Conservation (phyloP, 2,888 invertebrate genomes). For the Dorcus parallelipipedus region DNA sequence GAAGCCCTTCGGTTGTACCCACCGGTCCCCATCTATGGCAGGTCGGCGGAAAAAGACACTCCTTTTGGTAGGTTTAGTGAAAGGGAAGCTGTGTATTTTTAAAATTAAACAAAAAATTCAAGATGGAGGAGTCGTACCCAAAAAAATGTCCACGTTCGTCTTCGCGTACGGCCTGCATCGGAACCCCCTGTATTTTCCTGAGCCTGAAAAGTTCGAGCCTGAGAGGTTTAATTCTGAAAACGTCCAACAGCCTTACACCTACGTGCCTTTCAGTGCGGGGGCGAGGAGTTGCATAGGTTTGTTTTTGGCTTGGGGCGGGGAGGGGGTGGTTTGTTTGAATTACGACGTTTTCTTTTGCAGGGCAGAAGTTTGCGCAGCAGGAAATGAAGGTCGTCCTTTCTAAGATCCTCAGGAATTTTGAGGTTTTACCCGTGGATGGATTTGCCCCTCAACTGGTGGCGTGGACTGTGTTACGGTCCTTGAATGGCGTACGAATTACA, state of each 20-base stretch:
- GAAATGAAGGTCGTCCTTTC: slow-evolving; percentile 56
- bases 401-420: slow-evolving; percentile 52
- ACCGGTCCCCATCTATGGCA: slow-evolving; percentile 52
- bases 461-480: too few relatives aligned
- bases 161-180: slow-evolving; percentile 38
- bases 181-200: slow-evolving; percentile 45
- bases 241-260: slow-evolving; percentile 41
- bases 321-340: not conserved
- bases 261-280: slow-evolving; percentile 41
- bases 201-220: slow-evolving; percentile 42
- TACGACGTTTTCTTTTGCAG: slow-evolving; percentile 27
- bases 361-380: slow-evolving; percentile 53
- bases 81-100: too few relatives aligned
- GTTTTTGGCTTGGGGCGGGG: not conserved
- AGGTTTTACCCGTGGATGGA: slow-evolving; percentile 24
- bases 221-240: slow-evolving; percentile 45
- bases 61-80: slow-evolving; percentile 31
- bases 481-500: too few relatives aligned
- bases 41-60: slow-evolving; percentile 47
- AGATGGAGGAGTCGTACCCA: slow-evolving; percentile 16
- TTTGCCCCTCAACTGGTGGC: too few relatives aligned
- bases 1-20: slow-evolving; percentile 54
- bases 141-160: slow-evolving; percentile 14
- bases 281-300: slow-evolving; percentile 36
- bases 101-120: not conserved